phyloP scores from a whole-genome alignment of 2,888 invertebrate genomes.

The Tachystola acroxantha region DNA sequence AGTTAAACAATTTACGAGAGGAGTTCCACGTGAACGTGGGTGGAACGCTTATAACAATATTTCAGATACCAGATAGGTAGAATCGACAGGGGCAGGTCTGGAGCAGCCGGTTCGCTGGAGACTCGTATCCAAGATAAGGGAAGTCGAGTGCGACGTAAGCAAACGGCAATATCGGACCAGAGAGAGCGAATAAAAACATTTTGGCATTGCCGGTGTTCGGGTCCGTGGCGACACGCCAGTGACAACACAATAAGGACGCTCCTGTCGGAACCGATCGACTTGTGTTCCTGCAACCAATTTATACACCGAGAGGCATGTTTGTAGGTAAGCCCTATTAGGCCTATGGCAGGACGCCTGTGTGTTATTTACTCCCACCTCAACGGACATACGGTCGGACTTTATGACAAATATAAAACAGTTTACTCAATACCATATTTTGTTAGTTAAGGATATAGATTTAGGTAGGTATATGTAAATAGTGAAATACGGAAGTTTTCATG shows the following conservation, averaged over 20 bases:
- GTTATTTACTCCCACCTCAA: no score
- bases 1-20: slow-evolving; percentile 13
- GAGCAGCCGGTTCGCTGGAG: slow-evolving; percentile 15
- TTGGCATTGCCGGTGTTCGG: slow-evolving; percentile 39
- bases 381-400: no score
- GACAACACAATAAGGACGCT: slow-evolving; percentile 68
- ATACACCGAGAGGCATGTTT: neutral
- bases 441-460: no score
- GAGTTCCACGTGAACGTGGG: slow-evolving; percentile 11
- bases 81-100: slow-evolving; percentile 8
- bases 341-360: no score
- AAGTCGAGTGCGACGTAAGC: slow-evolving; percentile 38
- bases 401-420: no score
- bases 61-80: slow-evolving; percentile 17
- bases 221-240: slow-evolving; percentile 57
- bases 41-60: slow-evolving; percentile 16
- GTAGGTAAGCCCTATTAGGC: no score
- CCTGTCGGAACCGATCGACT: slow-evolving; percentile 59
- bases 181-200: slow-evolving; percentile 53
- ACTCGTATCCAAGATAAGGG: slow-evolving; percentile 27
- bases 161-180: slow-evolving; percentile 58
- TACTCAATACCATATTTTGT: no score
- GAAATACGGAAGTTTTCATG: no score
- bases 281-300: slow-evolving; percentile 38
- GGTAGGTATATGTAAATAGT: no score